phyloP scores from a whole-genome alignment of 1,140 invertebrate species.

The Anoplophora glabripennis region DNA sequence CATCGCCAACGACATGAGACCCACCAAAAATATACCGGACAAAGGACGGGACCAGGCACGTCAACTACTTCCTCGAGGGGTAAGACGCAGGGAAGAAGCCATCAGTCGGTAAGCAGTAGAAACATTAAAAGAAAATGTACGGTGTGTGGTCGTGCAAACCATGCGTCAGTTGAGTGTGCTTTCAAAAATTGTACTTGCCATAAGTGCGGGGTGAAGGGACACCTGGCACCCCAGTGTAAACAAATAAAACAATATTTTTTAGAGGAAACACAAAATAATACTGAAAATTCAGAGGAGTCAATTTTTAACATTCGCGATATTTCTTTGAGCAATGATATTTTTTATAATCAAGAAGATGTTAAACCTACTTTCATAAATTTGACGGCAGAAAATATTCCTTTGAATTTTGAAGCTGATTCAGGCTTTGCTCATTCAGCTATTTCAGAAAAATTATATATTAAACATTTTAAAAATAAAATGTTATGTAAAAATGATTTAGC shows the following conservation, averaged over 20 bases:
- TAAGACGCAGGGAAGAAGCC: background rate
- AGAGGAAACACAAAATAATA: background rate
- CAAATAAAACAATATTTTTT: constrained; percentile 3
- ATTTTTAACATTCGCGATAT: too few relatives aligned
- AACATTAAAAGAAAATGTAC: background rate
- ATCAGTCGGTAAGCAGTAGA: background rate
- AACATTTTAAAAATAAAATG: constrained; percentile 20
- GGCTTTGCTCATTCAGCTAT: constrained; percentile 21
- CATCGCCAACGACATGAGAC: background rate
- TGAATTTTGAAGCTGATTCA: constrained; percentile 19
- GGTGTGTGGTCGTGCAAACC: constrained; percentile 6
- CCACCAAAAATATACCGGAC: background rate
- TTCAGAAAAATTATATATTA: constrained; percentile 22
- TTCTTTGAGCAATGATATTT: background rate
- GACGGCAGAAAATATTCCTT: constrained; percentile 12
- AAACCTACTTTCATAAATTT: constrained; percentile 21
- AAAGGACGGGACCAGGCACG: background rate
- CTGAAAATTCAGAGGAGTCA: background rate
- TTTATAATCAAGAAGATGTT: constrained; percentile 6
- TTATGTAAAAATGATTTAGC: constrained; percentile 21
- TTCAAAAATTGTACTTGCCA: constrained; percentile 11
- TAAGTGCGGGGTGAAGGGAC: constrained; percentile 14
- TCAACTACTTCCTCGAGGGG: too few relatives aligned
- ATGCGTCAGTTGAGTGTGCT: background rate
- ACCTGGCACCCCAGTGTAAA: constrained; percentile 9